Percentiles rank a stretch among this genome's conserved stretches.
phyloP scores from a whole-genome alignment of 2,888 invertebrate species.

The Hoplodrina ambigua region DNA sequence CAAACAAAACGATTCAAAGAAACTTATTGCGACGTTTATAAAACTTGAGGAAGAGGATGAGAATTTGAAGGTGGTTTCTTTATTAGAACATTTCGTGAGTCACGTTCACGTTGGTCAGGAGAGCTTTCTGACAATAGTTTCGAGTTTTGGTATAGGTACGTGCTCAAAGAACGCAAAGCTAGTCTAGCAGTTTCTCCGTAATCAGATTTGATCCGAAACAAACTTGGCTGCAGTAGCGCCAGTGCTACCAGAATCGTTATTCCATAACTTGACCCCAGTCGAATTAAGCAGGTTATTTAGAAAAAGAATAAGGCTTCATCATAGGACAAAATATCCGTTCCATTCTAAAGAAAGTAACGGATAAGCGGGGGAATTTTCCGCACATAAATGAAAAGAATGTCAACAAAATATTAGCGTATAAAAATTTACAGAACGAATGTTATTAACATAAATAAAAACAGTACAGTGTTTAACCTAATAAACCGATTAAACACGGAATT shows the following conservation, averaged over 20 bases:
- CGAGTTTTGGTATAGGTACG: background rate
- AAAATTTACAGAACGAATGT: constrained; percentile 24
- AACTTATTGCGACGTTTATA: constrained; percentile 34
- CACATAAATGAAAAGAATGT: constrained; percentile 20
- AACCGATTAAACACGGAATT: constrained; percentile 61
- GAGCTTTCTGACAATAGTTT: constrained; percentile 28
- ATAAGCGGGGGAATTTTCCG: background rate
- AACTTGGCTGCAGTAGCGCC: background rate
- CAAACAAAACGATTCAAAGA: constrained; percentile 27
- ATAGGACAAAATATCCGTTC: constrained; percentile 15
- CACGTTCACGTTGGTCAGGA: constrained; percentile 29
- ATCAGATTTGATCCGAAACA: background rate
- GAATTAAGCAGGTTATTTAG: background rate
- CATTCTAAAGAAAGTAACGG: constrained; percentile 16
- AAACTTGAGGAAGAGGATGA: constrained; percentile 35
- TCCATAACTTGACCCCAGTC: background rate
- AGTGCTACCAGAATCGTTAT: background rate
- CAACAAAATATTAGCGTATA: constrained; percentile 17
- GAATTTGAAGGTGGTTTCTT: constrained; percentile 19
- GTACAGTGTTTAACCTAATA: constrained; percentile 62
- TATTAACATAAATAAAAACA: constrained; percentile 46
- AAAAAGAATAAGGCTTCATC: background rate
- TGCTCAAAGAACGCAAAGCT: constrained; percentile 16
- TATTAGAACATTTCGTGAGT: constrained; percentile 24
- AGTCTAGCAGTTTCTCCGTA: constrained; percentile 3